Base-by-base conservation (phyloP, 2,113 vertebrate genomes). In the Cricetomys ansorgei region DNA sequence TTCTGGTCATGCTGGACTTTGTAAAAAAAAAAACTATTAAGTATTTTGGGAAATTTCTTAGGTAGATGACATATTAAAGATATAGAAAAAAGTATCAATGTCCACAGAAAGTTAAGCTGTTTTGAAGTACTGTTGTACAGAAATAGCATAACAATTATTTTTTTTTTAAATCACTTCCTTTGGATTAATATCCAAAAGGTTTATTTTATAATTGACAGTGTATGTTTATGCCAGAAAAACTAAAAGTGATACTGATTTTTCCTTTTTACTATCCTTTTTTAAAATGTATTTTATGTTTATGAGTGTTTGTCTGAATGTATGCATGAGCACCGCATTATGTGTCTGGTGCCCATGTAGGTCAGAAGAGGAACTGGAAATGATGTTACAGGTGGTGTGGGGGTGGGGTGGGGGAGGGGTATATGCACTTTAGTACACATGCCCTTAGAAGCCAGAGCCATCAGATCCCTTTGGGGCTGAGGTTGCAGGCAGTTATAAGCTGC, bases 1-100 rank as follows among this genome's bases (percentile, higher is more conserved):
- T 95, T 95, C 92, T 72, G 95, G 96, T 92, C 94, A 93, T 5
- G 55, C 69, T 85, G 93, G 94, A 93, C 86, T 95, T 80, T 73
- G 73, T 64, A 2, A 37, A 59, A n/a, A 62, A 2, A 85, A 90
- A 85, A 94, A 87, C 43, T 76, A 31, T 96, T 88, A 96, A 87
- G 88, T 94, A 96, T 75, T 70, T 79, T 93, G 48, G 87, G 81
- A 97, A 94, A 64, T 77, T 70, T 76, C 94, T 81, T 81, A 92
- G 55, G 27, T 67, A 34, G 62, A 25, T 67, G 21, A 84, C 65
- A n/a, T 65, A 89, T 53, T 34, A 59, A 95, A 95, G n/a, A 91
- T 81, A 57, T 11, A 88, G 83, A 40, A 80, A 83, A 93, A 75
- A 11, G 43, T 88, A 91, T 59, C 45, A 75, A 88, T 83, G 65